Percentiles rank a stretch among this genome's conserved stretches.
phyloP scores from a whole-genome alignment of 2,888 invertebrate species.

The Cryptus armator region DNA sequence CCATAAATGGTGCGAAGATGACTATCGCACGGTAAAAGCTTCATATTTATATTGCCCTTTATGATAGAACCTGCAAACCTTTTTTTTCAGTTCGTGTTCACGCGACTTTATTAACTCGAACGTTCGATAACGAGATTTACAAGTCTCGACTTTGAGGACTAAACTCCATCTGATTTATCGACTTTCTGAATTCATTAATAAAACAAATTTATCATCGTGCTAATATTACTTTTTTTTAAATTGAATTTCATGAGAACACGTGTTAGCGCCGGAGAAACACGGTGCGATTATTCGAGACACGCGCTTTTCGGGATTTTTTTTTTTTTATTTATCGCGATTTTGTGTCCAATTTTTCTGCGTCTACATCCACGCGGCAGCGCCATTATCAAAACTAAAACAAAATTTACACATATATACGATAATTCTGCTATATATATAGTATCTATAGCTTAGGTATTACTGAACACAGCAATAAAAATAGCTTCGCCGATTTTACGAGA shows the following conservation, averaged over 20 bases:
- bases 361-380: neutral
- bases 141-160: neutral
- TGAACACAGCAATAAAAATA: slow-evolving; percentile 47
- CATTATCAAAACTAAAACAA: neutral
- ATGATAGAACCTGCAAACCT: no score
- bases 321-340: neutral
- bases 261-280: neutral
- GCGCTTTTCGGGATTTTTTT: neutral
- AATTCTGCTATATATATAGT: neutral
- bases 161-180: slow-evolving; percentile 6
- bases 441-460: slow-evolving; percentile 16
- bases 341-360: neutral
- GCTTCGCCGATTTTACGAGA: slow-evolving; percentile 49
- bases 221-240: slow-evolving; percentile 5
- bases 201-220: neutral
- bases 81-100: neutral
- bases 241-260: neutral
- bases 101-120: slow-evolving; percentile 17
- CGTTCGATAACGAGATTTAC: slow-evolving; percentile 8
- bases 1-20: slow-evolving; percentile 14
- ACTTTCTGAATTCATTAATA: neutral
- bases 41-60: neutral
- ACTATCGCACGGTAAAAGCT: neutral
- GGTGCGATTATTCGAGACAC: neutral
- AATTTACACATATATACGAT: neutral